A percentile compares a stretch with the other conserved stretches of the same genome.
These are phyloP conservation scores for Drosophila funebris DNA, from an alignment of 1,140 invertebrate species.

Conservation along the genomic window DNA sequence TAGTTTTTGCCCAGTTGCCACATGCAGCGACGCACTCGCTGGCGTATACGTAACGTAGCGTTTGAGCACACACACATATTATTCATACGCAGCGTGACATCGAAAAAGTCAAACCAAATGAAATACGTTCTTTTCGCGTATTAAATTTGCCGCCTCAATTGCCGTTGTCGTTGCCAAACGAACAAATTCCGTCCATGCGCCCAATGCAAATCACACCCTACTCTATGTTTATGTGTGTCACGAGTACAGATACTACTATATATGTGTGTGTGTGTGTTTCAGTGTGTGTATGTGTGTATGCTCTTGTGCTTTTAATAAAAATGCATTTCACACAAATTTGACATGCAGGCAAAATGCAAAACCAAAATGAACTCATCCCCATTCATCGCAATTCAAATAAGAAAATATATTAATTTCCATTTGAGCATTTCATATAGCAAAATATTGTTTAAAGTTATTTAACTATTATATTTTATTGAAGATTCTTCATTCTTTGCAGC, in stretches of 20 bases:
- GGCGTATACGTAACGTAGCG: constrained; percentile 62
- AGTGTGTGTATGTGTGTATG: constrained; percentile 17
- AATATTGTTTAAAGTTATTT: background rate
- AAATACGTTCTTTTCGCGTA: constrained; percentile 73
- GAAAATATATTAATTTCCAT: constrained; percentile 13
- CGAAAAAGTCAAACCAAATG: constrained; percentile 62
- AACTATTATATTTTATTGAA: no score
- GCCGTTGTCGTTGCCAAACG: constrained; percentile 43
- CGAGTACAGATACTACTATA: background rate
- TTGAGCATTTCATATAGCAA: background rate
- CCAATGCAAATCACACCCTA: constrained; percentile 47
- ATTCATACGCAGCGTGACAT: constrained; percentile 79
- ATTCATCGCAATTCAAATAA: background rate
- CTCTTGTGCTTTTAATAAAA: constrained; percentile 38
- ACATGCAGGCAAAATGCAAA: constrained; percentile 26
- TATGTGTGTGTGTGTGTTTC: constrained; percentile 23
- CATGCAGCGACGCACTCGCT: constrained; percentile 50
- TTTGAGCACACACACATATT: constrained; percentile 46
- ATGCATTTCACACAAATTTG: constrained; percentile 41
- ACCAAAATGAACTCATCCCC: constrained; percentile 6
- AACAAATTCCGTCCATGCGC: constrained; percentile 28
- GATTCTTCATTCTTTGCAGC: no score
- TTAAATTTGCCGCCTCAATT: constrained; percentile 75
- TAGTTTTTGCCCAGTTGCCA: constrained; percentile 30
- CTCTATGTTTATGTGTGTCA: constrained; percentile 7